These are phyloP conservation scores for Hydrotaea diabolus DNA, from an alignment of 2,888 invertebrate genomes.

Conservation along the genomic window DNA sequence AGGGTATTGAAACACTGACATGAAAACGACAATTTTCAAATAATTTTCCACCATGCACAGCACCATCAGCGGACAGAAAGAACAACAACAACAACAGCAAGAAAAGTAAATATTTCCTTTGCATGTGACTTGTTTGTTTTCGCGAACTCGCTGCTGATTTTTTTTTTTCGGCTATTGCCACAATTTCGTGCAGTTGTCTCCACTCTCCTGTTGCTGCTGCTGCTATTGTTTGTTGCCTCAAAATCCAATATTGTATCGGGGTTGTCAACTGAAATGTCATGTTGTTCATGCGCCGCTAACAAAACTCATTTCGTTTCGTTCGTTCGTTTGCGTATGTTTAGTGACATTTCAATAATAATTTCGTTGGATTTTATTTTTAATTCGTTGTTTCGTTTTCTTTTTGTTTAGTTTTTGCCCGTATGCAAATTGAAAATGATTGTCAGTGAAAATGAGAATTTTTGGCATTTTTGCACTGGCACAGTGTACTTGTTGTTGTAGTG, in stretches of 20 bases:
- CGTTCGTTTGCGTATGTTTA: constrained; percentile 44
- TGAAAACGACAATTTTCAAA: constrained; percentile 26
- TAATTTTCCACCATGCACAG: constrained; percentile 50
- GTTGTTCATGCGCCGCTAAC: constrained; percentile 60
- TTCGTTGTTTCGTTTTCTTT: background rate
- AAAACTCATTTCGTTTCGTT: constrained; percentile 59
- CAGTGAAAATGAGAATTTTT: constrained; percentile 41
- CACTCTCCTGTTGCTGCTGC: too few relatives aligned
- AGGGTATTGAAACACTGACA: background rate
- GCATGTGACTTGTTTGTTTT: background rate
- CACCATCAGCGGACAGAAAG: background rate
- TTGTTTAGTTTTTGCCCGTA: constrained; percentile 31
- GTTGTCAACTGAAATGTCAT: constrained; percentile 69
- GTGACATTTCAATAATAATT: constrained; percentile 66
- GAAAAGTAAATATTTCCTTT: background rate
- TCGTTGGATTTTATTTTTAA: constrained; percentile 7
- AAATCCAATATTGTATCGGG: constrained; percentile 53
- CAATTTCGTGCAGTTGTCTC: background rate
- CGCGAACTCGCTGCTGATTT: background rate
- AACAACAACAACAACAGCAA: background rate
- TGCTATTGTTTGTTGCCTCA: background rate
- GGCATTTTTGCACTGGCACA: background rate
- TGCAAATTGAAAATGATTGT: constrained; percentile 43
- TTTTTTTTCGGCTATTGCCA: background rate
- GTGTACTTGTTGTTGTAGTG: background rate